Conservation (phyloP, 2,797 vertebrate genomes). For the Enteromius paludinosus region DNA sequence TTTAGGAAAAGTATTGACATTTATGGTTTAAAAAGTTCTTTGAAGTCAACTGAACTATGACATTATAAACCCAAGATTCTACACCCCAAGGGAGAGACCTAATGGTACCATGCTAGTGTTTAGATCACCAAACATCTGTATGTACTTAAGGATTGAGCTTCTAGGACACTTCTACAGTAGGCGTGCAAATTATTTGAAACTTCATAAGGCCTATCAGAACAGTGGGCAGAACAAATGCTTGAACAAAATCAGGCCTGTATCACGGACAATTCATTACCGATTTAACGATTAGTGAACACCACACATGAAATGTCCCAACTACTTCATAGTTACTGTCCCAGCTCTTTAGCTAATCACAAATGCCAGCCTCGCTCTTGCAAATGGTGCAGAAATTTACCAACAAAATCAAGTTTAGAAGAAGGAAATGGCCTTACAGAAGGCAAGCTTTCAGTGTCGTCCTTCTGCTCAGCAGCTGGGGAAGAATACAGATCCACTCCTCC, state of each 20-base stretch:
- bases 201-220: constrained; percentile 2
- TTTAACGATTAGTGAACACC: not conserved
- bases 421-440: constrained; percentile 86
- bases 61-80: constrained; percentile 19
- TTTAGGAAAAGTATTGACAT: not conserved
- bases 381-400: not conserved
- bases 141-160: too few species aligned
- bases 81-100: not conserved
- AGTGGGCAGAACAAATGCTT: not conserved
- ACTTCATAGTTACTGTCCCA: not conserved
- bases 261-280: too few species aligned
- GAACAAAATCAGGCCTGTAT: not conserved
- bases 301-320: not conserved
- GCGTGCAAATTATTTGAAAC: not conserved
- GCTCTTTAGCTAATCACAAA: not conserved
- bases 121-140: not conserved
- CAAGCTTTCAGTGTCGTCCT: constrained; percentile 76
- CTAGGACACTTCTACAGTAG: not conserved
- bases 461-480: constrained; percentile 77
- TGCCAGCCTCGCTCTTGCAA: not conserved
- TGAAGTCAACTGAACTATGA: not conserved
- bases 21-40: not conserved
- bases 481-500: constrained; percentile 85
- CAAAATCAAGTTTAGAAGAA: not conserved
- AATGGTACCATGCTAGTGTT: not conserved